Percentiles rank a stretch among this genome's conserved stretches.
Evolutionary conservation across 2,797 vertebrate genomes (phyloP).

Genomic region (Acipenser ruthenus): DNA sequence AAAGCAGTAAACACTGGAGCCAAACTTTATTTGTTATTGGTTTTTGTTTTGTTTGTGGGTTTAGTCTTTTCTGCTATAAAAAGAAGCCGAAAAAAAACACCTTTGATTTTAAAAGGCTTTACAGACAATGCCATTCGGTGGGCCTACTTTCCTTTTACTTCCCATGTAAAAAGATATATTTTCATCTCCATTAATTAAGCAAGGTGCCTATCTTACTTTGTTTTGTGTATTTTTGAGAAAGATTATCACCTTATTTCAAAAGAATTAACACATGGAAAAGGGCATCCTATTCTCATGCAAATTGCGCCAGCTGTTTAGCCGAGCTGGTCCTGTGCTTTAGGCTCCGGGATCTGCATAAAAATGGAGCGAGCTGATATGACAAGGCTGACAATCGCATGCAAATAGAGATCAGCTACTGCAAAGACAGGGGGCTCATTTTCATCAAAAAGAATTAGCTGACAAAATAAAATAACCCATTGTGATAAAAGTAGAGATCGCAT

Average conservation of each 20-base stretch:
- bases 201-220: conserved; percentile 44
- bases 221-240: conserved; percentile 50
- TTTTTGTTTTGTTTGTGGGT: conserved; percentile 3
- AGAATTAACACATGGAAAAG: conserved; percentile 61
- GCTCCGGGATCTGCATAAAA: conserved; percentile 62
- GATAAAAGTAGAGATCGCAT: conserved; percentile 57
- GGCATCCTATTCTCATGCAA: conserved; percentile 65
- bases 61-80: not conserved
- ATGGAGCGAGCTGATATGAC: conserved; percentile 53
- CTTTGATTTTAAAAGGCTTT: conserved; percentile 9
- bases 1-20: not conserved
- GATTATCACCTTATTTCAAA: conserved; percentile 63
- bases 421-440: conserved; percentile 51
- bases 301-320: conserved; percentile 66
- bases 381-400: conserved; percentile 54
- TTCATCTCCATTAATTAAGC: conserved; percentile 27
- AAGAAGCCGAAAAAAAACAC: not conserved
- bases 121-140: conserved; percentile 6
- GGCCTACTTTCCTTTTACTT: conserved; percentile 15
- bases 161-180: conserved; percentile 23
- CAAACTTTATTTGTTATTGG: conserved; percentile 13
- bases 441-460: conserved; percentile 69
- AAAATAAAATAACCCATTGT: conserved; percentile 58
- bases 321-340: conserved; percentile 43
- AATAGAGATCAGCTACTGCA: conserved; percentile 52